Percentiles rank a stretch among this genome's conserved stretches.
Conservation (phyloP, 2,888 invertebrate species). For the Pediacus dermestoides region DNA sequence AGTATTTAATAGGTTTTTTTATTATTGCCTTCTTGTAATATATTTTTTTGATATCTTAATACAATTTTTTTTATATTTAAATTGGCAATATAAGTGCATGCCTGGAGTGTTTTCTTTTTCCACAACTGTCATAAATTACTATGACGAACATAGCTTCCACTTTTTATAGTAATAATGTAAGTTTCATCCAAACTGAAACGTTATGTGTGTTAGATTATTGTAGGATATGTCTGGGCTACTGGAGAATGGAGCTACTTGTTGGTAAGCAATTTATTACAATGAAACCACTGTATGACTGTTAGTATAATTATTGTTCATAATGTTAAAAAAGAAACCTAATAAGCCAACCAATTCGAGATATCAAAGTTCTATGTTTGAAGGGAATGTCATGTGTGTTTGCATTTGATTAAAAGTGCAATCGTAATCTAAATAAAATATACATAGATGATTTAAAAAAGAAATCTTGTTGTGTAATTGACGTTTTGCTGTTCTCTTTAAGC, state of each 20-base stretch:
- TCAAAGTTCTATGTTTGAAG: too few species aligned
- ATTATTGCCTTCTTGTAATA: constrained; percentile 4
- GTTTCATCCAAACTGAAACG: constrained; percentile 17
- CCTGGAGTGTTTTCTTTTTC: constrained; percentile 23
- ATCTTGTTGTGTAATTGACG: too few species aligned
- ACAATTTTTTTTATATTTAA: constrained; percentile 4
- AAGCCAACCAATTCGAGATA: too few species aligned
- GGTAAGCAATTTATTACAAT: constrained; percentile 20
- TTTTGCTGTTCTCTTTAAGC: too few species aligned
- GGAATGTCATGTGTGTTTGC: too few species aligned
- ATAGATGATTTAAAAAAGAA: too few species aligned
- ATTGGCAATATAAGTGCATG: constrained; percentile 2
- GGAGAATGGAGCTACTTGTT: constrained; percentile 25
- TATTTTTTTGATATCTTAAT: constrained; percentile 2
- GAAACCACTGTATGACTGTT: too few species aligned
- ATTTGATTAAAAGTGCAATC: too few species aligned
- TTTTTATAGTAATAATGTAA: constrained; percentile 25
- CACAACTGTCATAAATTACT: constrained; percentile 7
- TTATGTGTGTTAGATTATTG: constrained; percentile 29
- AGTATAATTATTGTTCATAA: too few species aligned
- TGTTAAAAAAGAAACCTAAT: too few species aligned
- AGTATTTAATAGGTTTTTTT: constrained; percentile 8
- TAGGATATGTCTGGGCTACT: constrained; percentile 22
- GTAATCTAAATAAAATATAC: too few species aligned
- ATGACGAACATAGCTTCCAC: constrained; percentile 26